Percentiles rank a stretch among this genome's conserved stretches.
Conservation (phyloP, 2,888 invertebrate species). For the Leptothorax acervorum region DNA sequence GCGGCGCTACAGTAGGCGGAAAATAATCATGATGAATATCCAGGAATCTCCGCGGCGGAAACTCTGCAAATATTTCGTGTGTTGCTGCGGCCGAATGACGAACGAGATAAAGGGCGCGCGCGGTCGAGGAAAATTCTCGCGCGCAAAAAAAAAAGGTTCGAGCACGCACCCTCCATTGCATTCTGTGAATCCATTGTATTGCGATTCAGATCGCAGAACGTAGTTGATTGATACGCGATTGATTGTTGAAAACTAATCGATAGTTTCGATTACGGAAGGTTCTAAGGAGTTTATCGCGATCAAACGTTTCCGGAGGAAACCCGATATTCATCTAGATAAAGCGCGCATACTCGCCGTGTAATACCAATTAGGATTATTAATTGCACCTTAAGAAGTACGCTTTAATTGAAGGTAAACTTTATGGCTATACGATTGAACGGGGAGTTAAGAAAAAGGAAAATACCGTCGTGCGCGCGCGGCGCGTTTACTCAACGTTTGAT, state of each 20-base stretch:
- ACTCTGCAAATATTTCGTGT: slow-evolving; percentile 52
- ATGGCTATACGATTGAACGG: slow-evolving; percentile 44
- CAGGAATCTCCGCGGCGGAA: slow-evolving; percentile 60
- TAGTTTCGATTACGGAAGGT: slow-evolving; percentile 2
- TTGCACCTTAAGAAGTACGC: slow-evolving; percentile 54
- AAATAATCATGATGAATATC: slow-evolving; percentile 71
- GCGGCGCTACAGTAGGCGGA: slow-evolving; percentile 40
- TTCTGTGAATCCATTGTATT: background rate
- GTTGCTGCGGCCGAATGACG: slow-evolving; percentile 57
- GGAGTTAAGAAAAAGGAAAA: slow-evolving; percentile 60
- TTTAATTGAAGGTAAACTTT: slow-evolving; percentile 70
- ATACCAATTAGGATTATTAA: slow-evolving; percentile 63
- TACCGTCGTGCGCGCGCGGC: background rate
- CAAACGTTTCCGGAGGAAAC: background rate
- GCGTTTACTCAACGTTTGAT: slow-evolving; percentile 42
- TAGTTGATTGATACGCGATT: background rate
- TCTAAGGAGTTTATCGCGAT: slow-evolving; percentile 8
- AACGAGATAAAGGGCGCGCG: slow-evolving; percentile 46
- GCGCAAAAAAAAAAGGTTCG: background rate
- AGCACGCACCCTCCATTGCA: too few relatives aligned
- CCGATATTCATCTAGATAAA: slow-evolving; percentile 20
- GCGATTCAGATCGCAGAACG: background rate
- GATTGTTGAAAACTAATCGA: slow-evolving; percentile 4
- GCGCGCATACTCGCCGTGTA: background rate
- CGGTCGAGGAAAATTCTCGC: slow-evolving; percentile 35